Conservation (phyloP, 2,888 invertebrate species). For the Iselma pallidipennis region DNA sequence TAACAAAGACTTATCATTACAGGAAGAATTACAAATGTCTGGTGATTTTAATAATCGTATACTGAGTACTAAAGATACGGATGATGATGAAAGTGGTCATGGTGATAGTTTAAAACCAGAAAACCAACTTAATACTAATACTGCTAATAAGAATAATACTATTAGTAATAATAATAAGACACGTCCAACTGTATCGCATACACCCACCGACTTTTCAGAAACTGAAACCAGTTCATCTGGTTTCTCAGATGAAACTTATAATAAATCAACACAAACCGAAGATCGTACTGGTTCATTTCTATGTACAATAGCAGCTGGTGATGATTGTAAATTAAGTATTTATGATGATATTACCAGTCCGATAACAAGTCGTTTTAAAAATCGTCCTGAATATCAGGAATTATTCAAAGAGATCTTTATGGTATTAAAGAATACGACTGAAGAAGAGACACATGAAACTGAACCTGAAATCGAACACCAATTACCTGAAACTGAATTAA, state of each 20-base stretch:
- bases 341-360: constrained; percentile 77
- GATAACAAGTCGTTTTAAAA: constrained; percentile 79
- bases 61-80: constrained; percentile 64
- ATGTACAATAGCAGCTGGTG: constrained; percentile 83
- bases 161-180: constrained; percentile 2
- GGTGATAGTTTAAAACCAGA: constrained; percentile 55
- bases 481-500: constrained; percentile 28
- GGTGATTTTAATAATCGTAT: constrained; percentile 72
- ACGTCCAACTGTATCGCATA: constrained; percentile 67
- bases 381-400: constrained; percentile 79
- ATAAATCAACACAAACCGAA: constrained; percentile 83
- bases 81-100: constrained; percentile 68
- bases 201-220: constrained; percentile 82
- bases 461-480: neutral
- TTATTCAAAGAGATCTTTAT: constrained; percentile 84
- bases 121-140: constrained; percentile 52
- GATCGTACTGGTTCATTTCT: constrained; percentile 78
- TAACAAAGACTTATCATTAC: constrained; percentile 59
- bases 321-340: constrained; percentile 83
- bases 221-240: constrained; percentile 83
- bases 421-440: constrained; percentile 80
- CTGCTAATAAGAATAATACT: neutral
- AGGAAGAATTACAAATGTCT: constrained; percentile 76
- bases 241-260: constrained; percentile 82
- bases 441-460: constrained; percentile 55